These are phyloP conservation scores for Eublepharis macularius DNA, from an alignment of 2,113 vertebrate species.

Conservation along the genomic window DNA sequence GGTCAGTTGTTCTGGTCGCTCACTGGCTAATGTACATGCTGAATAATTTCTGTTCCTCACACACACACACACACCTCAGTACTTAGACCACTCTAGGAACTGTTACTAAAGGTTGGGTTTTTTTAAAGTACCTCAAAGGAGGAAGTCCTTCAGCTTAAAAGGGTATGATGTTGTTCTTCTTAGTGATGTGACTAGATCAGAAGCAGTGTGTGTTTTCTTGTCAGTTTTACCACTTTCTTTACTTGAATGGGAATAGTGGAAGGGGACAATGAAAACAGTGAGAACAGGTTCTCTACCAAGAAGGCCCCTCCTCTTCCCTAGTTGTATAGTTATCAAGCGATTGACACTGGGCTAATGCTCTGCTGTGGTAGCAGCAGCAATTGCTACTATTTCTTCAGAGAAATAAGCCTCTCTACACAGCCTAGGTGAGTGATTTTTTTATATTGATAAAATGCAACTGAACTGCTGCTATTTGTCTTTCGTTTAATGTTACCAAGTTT, in stretches of 20 bases:
- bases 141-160: neutral
- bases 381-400: neutral
- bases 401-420: constrained; percentile 21
- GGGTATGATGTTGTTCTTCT: neutral
- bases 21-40: neutral
- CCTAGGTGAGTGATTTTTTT: constrained; percentile 59
- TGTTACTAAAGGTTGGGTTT: neutral
- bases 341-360: neutral
- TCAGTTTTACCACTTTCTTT: no score
- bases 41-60: neutral
- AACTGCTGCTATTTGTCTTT: constrained; percentile 81
- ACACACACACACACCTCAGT: neutral
- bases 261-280: neutral
- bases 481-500: constrained; percentile 73
- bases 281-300: neutral
- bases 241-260: neutral
- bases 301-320: neutral
- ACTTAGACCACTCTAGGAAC: neutral
- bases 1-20: neutral
- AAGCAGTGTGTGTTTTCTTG: neutral
- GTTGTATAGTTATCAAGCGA: neutral
- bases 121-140: neutral
- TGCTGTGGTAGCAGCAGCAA: neutral
- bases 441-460: constrained; percentile 74
- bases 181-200: neutral